Base-by-base conservation (phyloP, 2,113 vertebrate species). In the Chelonoidis abingdonii region DNA sequence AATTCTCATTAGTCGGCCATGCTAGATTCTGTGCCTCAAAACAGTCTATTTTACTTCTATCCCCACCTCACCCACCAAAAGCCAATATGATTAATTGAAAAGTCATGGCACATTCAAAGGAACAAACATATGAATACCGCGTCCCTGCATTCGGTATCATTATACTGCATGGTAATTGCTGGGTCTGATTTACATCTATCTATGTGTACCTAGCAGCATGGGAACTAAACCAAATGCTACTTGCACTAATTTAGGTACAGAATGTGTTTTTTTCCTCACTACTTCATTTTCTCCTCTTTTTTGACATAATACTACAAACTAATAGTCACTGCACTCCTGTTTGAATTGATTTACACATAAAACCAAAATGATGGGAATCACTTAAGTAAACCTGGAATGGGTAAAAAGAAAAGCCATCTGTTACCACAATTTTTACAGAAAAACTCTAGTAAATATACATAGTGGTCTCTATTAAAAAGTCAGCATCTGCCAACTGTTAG, bases 11-110 rank as follows among this genome's bases (percentile, higher is more conserved):
- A 95, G 79, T 91, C 78, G 85, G 49, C 59, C 83, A 57, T 91
- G 75, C 83, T 57, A 79, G 62, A 85, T 89, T 88, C 86, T 88
- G 88, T 35, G 93, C 59, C 89, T 95, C 96, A 95, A 96, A 96
- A 95, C 80, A 93, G 81, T 27, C 56, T 83, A 49, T 83, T 92
- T 83, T 94, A 85, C 80, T 95, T 72, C 89, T 93, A 94, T 92
- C 84, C 38, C 10, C 38, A 27, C 41, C 69, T 87, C 87, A 96
- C 16, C 17, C 65, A 49, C 8, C 65, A 69, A 69, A 41, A 44
- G 38, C 16, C 38, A 14, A 38, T 0, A 0, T 56, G 13, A 95
- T 95, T 91, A 95, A 95, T 50, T 92, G 89, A 86, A 65, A 91
- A 41, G 21, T 53, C 53, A 93, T 75, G 65, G 27, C 41, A 9